A percentile compares a stretch with the other conserved stretches of the same genome.
phyloP scores from a whole-genome alignment of 30 jellyfish, hydroid and myxozoan genomes.

The Mastigias papua region DNA sequence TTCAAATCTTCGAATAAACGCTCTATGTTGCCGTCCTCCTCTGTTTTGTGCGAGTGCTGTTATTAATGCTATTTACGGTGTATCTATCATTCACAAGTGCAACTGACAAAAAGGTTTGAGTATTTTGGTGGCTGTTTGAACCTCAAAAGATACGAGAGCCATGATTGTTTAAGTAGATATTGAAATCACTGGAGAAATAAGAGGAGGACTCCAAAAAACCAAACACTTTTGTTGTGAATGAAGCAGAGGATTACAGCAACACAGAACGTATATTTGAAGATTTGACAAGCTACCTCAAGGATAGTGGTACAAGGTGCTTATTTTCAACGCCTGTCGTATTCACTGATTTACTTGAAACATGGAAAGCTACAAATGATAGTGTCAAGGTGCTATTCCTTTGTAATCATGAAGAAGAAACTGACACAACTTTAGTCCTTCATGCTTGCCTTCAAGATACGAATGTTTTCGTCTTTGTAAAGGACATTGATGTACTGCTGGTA shows the following conservation, averaged over 20 bases:
- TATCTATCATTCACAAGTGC: no score
- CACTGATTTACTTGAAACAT: constrained; percentile 3
- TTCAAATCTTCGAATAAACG: neutral
- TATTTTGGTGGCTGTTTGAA: no score
- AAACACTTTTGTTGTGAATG: no score
- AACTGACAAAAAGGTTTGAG: no score
- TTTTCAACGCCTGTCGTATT: neutral
- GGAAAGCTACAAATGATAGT: neutral
- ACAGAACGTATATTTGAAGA: no score
- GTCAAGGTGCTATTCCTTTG: neutral
- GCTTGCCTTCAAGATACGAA: constrained; percentile 30
- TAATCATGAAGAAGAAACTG: constrained; percentile 29
- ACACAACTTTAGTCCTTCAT: constrained; percentile 16
- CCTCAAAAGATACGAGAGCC: no score
- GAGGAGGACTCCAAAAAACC: no score
- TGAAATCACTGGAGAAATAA: no score
- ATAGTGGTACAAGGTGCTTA: neutral
- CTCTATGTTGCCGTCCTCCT: neutral
- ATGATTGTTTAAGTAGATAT: no score
- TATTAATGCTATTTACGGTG: no score
- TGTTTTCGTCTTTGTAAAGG: constrained; percentile 14
- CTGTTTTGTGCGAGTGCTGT: neutral
- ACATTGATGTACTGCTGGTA: constrained; percentile 3
- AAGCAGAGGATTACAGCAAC: no score
- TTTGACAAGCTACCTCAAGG: neutral